Base-by-base conservation (phyloP, 2,888 invertebrate genomes). In the Orthonevra nobilis region DNA sequence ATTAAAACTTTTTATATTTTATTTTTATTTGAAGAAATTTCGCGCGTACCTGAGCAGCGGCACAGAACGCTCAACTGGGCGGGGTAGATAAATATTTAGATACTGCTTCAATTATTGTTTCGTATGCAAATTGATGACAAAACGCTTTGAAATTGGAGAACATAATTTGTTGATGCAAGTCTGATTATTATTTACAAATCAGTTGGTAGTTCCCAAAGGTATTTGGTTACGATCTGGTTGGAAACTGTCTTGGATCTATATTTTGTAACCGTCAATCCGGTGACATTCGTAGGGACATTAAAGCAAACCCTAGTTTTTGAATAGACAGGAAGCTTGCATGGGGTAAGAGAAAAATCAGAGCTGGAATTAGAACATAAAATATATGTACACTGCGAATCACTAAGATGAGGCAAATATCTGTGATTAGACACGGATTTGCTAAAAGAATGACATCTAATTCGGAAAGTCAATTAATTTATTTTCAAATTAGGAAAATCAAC, bases 111-210 rank as follows among this genome's bases (percentile, higher is more conserved):
- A 5, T 44, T 10, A 30, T 58, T 40, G 42, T 64, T 60, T 66
- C 64, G 72, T 79, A 72, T 79, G 77, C 52, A 79, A 79, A 64
- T 72, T 72, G 17, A 15, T 30, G 26, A 60, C 52, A 50, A 26
- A 36, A 73, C 34, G 20, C n/a, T 15, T 66, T 28, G 63, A 40
- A 75, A 75, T 23, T 32, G 20, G 44, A 77, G 28, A 66, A 60
- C 40, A 34, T 77, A 64, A 64, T 60, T 66, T 40, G n/a, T 52
- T 3, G 58, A 28, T 54, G 38, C 32, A 42, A 54, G 60, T 32
- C 14, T 60, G 23, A 58, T 58, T 58, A 58, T 2, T 20, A 38
- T 12, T 54, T 52, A 12, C 19, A 32, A n/a, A 4, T n/a, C n/a
- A 17, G 30, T 60, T 48, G 50, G 12, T 4, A 14, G 32, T 60